These are phyloP conservation scores for Cosmopolites sordidus DNA, from an alignment of 2,888 invertebrate species.

Conservation along the genomic window DNA sequence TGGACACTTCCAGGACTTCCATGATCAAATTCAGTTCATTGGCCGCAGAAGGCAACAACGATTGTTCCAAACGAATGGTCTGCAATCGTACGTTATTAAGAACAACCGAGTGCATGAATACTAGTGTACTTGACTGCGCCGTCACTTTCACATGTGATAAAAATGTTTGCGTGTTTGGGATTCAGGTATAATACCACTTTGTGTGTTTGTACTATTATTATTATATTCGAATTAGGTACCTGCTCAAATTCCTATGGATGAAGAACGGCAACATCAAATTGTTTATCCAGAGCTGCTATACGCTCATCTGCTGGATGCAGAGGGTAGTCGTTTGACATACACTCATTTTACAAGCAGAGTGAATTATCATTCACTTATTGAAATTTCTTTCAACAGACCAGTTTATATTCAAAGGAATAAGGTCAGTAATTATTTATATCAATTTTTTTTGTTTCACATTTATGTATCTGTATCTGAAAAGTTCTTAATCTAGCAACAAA, in stretches of 20 bases:
- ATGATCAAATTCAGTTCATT: conserved; percentile 40
- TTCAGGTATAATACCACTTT: conserved; percentile 51
- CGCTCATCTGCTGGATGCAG: conserved; percentile 75
- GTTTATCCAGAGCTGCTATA: conserved; percentile 74
- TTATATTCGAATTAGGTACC: conserved; percentile 56
- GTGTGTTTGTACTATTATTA: not conserved
- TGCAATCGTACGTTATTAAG: conserved; percentile 65
- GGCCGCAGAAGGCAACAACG: conserved; percentile 33
- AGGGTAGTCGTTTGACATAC: conserved; percentile 75
- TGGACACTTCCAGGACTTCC: conserved; percentile 44
- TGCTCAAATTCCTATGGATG: conserved; percentile 62
- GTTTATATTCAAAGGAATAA: conserved; percentile 72
- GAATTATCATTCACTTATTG: conserved; percentile 67
- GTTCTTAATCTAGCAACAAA: no score
- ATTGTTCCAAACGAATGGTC: conserved; percentile 55
- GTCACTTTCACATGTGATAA: conserved; percentile 77
- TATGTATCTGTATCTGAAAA: no score
- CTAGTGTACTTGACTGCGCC: conserved; percentile 70
- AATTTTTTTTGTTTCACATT: no score
- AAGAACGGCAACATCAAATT: conserved; percentile 42
- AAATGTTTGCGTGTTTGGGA: conserved; percentile 71
- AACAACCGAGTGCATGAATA: conserved; percentile 70
- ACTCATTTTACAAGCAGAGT: conserved; percentile 78
- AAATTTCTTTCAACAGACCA: conserved; percentile 76
- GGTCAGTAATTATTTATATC: conserved; percentile 47